Evolutionary conservation across 2,888 invertebrate species (phyloP), one percentile per base, ranked within the genome.

Genomic region (Lagria hirta): DNA sequence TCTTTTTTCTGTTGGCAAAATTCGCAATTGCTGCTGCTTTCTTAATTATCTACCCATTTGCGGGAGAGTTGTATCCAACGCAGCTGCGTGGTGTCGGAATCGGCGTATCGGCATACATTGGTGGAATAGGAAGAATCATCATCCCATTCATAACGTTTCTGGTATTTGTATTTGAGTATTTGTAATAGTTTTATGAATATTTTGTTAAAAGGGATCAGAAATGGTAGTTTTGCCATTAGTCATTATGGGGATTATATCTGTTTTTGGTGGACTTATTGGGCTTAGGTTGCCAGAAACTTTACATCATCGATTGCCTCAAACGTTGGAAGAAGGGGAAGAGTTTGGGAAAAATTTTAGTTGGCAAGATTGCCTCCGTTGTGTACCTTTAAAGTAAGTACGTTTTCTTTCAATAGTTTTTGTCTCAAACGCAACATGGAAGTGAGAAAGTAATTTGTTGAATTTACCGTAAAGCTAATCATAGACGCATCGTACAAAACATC

Each of bases 81-180:
- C 88, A 89, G 68, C 77, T 92, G 27, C 78, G 94, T 57, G 93
- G 93, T 2, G 77, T 93, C 38, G 94, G 93, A 8, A 92, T 94
- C 56, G 93, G 93, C 28, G 85, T 89, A 36, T 92, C 92, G 1
- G 90, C 92, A 8, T 93, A 94, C 66, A 86, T 93, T 54, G 92
- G 89, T 34, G 93, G 93, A 35, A 74, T 91, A 49, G 94, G 93
- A 21, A 76, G 93, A 27, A 87, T 91, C 51, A 82, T 91, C 38
- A 93, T 93, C 66, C 94, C 94, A 6, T 92, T 92, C 71, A 84
- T 93, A 48, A 92, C 89, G 36, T 92, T 92, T 71, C 76, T 94
- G 79, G 91, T 91, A 77, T 78, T 80, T 59, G 29, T 6, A 10
- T 3, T 27, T 14, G 5, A n/a, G 1, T 3, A 28, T 11, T 4